Evolutionary conservation across 2,113 vertebrate genomes (phyloP).

Genomic region (Gorsachius goisagi): DNA sequence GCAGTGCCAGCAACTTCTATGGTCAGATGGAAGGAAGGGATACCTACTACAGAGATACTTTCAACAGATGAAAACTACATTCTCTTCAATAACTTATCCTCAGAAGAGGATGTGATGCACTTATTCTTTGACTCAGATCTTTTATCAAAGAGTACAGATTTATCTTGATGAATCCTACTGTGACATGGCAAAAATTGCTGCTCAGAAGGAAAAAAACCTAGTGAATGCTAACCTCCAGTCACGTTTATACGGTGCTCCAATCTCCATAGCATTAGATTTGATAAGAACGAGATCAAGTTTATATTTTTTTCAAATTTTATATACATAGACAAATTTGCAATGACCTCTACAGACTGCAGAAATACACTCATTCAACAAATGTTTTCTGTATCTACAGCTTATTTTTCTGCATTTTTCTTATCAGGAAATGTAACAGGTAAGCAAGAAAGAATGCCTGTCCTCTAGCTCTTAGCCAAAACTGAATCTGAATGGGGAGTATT

Average conservation of each 20-base stretch:
- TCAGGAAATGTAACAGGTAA: background rate
- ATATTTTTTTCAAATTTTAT: background rate
- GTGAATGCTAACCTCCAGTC: background rate
- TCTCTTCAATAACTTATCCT: background rate
- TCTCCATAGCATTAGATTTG: background rate
- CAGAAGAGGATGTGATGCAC: background rate
- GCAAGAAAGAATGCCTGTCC: background rate
- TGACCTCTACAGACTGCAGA: background rate
- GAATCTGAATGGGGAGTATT: background rate
- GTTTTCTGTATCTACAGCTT: background rate
- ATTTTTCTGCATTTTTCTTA: background rate
- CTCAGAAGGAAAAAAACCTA: background rate
- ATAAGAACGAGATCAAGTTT: background rate
- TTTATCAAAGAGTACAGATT: background rate
- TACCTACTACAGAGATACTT: background rate
- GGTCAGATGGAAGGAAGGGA: background rate
- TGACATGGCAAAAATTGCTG: background rate
- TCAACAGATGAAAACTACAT: background rate
- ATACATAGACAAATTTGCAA: background rate
- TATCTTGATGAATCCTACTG: background rate
- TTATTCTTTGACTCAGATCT: background rate
- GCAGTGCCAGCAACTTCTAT: background rate
- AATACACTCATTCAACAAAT: rapidly evolving
- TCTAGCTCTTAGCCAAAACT: background rate
- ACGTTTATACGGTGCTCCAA: background rate